Percentiles rank a stretch among this genome's conserved stretches.
phyloP scores from a whole-genome alignment of 1,140 invertebrate species.

The Sycophila sp. region DNA sequence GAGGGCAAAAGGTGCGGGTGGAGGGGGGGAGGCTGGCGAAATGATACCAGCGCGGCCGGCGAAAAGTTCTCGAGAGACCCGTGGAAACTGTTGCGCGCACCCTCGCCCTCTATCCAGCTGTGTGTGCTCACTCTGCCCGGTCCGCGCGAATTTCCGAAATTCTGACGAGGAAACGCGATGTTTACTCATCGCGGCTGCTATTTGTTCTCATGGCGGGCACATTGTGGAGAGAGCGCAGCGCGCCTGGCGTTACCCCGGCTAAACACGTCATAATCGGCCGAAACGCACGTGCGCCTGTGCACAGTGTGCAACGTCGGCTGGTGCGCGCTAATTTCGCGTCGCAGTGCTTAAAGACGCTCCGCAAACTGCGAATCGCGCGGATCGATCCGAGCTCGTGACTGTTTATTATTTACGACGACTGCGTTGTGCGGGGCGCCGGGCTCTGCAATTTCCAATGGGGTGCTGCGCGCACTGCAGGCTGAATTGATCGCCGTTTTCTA shows the following conservation, averaged over 20 bases:
- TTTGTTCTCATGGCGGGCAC: not conserved
- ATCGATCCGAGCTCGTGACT: too few relatives aligned
- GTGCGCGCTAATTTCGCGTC: not conserved
- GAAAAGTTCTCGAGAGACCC: not conserved
- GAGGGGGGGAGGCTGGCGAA: too few relatives aligned
- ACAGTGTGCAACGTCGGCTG: not conserved
- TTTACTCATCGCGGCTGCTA: not conserved
- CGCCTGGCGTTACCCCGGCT: too few relatives aligned
- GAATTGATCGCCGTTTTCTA: too few relatives aligned
- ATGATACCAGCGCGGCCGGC: not conserved
- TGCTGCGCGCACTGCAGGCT: too few relatives aligned
- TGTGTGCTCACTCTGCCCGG: not conserved
- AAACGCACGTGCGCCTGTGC: not conserved
- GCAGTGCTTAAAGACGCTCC: too few relatives aligned
- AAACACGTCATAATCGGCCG: not conserved
- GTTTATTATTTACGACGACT: too few relatives aligned
- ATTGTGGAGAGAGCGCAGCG: not conserved
- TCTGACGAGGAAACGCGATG: not conserved
- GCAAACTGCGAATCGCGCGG: not conserved
- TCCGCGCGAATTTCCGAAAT: constrained; percentile 5
- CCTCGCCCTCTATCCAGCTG: not conserved
- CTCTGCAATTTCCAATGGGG: too few relatives aligned
- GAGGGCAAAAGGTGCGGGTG: not conserved
- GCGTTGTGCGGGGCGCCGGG: too few relatives aligned
- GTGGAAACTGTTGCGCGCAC: not conserved